Conservation (phyloP, 2,113 vertebrate species). For the Nycticorax nycticorax region DNA sequence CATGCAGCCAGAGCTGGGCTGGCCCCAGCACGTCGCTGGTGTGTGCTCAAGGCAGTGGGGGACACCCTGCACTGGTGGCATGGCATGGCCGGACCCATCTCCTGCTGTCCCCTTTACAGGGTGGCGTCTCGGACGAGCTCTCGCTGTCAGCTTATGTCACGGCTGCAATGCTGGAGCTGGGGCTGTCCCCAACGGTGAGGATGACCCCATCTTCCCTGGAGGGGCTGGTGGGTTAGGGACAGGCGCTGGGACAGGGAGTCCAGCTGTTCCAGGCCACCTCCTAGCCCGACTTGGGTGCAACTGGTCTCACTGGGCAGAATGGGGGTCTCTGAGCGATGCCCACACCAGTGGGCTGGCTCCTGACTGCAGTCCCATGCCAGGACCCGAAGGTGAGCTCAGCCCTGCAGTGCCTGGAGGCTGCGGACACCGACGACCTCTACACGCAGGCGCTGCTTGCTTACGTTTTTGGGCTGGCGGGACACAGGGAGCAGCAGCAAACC, state of each 20-base stretch:
- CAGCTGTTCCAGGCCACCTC: neutral
- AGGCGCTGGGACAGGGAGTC: neutral
- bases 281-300: rapidly evolving
- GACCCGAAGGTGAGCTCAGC: neutral
- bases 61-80: neutral
- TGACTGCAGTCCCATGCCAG: neutral
- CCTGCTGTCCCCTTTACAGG: neutral
- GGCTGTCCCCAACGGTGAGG: neutral
- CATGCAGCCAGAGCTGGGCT: rapidly evolving
- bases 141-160: neutral
- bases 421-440: neutral
- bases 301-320: neutral
- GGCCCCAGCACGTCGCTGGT: neutral
- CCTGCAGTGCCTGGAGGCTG: conserved; percentile 28
- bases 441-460: neutral
- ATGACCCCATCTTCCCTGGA: neutral
- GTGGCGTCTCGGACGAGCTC: neutral
- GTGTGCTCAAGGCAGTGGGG: rapidly evolving
- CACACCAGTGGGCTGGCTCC: neutral
- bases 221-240: neutral
- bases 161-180: neutral
- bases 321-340: rapidly evolving
- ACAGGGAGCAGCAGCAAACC: neutral
- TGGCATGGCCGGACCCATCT: rapidly evolving
- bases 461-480: neutral